A percentile compares a stretch with the other conserved stretches of the same genome.
These are phyloP conservation scores for Hermaeophaga mercurialis DNA, from an alignment of 2,888 invertebrate genomes.

Conservation along the genomic window DNA sequence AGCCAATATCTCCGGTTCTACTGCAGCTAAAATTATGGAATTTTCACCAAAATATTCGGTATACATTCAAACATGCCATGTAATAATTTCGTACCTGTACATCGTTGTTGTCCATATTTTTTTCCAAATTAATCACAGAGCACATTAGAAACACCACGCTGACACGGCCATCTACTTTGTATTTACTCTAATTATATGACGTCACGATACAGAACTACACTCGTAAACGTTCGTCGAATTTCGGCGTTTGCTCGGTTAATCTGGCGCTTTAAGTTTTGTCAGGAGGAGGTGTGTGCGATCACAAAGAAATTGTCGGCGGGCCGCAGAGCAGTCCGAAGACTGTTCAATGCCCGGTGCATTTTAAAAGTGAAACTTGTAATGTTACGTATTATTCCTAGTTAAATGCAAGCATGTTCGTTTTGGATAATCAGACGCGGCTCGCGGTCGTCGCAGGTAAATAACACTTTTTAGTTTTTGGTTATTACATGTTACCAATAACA, in stretches of 20 bases:
- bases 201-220: slow-evolving; percentile 63
- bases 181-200: slow-evolving; percentile 74
- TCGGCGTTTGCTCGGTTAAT: slow-evolving; percentile 46
- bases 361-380: slow-evolving; percentile 34
- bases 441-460: too few relatives aligned
- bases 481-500: too few relatives aligned
- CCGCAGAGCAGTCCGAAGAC: slow-evolving; percentile 53
- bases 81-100: slow-evolving; percentile 56
- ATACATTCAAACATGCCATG: slow-evolving; percentile 36
- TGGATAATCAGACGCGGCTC: too few relatives aligned
- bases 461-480: too few relatives aligned
- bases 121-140: slow-evolving; percentile 53
- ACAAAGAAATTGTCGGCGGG: slow-evolving; percentile 38
- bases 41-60: slow-evolving; percentile 37
- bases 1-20: slow-evolving; percentile 37
- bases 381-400: slow-evolving; percentile 9
- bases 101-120: slow-evolving; percentile 58
- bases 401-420: too few relatives aligned
- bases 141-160: slow-evolving; percentile 62
- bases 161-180: slow-evolving; percentile 71
- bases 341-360: slow-evolving; percentile 23
- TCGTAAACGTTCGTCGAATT: slow-evolving; percentile 51
- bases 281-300: slow-evolving; percentile 39
- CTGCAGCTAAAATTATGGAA: slow-evolving; percentile 38
- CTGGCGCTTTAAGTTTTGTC: slow-evolving; percentile 51